phyloP scores from a whole-genome alignment of 2,113 vertebrate genomes.

The Lanius ludovicianus region DNA sequence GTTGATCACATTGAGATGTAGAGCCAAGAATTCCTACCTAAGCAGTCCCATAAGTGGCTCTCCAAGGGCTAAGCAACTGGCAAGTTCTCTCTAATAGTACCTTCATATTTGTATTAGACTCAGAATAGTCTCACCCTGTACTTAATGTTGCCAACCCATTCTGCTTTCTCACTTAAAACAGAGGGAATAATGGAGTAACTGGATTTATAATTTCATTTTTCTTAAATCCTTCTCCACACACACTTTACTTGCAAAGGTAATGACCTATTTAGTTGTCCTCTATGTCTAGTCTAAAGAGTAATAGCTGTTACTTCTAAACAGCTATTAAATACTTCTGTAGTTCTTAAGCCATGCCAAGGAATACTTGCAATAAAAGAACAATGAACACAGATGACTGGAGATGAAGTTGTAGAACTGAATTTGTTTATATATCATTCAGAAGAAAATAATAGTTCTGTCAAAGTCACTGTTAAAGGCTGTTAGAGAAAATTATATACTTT shows the following conservation, averaged over 20 bases:
- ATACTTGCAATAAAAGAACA: conserved; percentile 73
- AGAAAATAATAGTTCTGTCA: conserved; percentile 49
- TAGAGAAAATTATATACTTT: conserved; percentile 11
- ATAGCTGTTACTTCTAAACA: conserved; percentile 27
- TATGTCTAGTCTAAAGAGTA: conserved; percentile 24
- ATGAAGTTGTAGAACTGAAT: conserved; percentile 60
- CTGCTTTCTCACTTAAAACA: background rate
- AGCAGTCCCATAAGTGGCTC: background rate
- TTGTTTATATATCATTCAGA: conserved; percentile 56
- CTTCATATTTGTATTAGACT: background rate
- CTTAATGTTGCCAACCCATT: background rate
- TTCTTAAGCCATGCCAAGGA: conserved; percentile 66
- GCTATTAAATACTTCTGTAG: conserved; percentile 59
- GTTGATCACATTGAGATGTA: background rate
- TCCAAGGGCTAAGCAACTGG: background rate
- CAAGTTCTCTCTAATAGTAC: background rate
- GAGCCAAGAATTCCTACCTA: background rate
- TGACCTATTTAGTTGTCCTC: background rate
- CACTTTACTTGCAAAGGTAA: background rate
- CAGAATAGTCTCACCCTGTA: background rate
- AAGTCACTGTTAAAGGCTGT: background rate
- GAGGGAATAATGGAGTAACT: background rate
- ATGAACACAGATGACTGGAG: conserved; percentile 67
- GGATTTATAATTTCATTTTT: background rate
- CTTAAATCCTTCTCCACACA: conserved; percentile 8